Evolutionary conservation across 2,888 invertebrate species (phyloP).

Genomic region (Onchidella celtica): DNA sequence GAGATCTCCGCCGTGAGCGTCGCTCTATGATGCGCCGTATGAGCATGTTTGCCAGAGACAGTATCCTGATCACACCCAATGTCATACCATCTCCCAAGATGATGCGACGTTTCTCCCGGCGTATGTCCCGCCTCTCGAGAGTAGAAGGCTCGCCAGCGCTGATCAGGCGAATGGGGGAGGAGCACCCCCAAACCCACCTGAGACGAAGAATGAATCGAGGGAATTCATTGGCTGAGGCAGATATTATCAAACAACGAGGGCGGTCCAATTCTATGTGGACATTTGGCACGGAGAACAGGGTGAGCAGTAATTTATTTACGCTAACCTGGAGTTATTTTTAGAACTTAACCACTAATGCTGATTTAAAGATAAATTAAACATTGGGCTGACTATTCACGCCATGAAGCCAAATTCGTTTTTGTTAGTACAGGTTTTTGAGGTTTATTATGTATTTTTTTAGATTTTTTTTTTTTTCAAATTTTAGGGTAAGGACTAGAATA

Average conservation of each 20-base stretch:
- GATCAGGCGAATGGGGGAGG: conserved; percentile 16
- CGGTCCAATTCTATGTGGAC: conserved; percentile 43
- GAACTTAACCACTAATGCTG: background rate
- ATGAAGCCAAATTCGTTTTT: too few species aligned
- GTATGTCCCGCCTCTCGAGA: conserved; percentile 41
- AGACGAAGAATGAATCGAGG: conserved; percentile 39
- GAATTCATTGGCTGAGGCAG: conserved; percentile 45
- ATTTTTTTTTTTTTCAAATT: too few species aligned
- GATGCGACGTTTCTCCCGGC: conserved; percentile 48
- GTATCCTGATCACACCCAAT: conserved; percentile 49
- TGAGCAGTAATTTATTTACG: too few species aligned
- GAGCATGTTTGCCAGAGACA: conserved; percentile 45
- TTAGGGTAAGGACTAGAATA: too few species aligned
- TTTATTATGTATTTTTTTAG: too few species aligned
- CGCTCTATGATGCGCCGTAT: conserved; percentile 50
- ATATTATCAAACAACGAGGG: conserved; percentile 35
- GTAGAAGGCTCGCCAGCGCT: conserved; percentile 40
- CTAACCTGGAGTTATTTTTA: background rate
- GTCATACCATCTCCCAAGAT: conserved; percentile 39
- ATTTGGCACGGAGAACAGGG: conserved; percentile 28
- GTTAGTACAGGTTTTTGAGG: too few species aligned
- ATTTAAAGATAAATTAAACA: too few species aligned
- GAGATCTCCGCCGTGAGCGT: conserved; percentile 47
- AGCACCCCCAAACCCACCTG: conserved; percentile 7
- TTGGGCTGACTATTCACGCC: too few species aligned